These are phyloP conservation scores for Caranx melampygus DNA, from an alignment of 2,113 vertebrate species.

Conservation along the genomic window DNA sequence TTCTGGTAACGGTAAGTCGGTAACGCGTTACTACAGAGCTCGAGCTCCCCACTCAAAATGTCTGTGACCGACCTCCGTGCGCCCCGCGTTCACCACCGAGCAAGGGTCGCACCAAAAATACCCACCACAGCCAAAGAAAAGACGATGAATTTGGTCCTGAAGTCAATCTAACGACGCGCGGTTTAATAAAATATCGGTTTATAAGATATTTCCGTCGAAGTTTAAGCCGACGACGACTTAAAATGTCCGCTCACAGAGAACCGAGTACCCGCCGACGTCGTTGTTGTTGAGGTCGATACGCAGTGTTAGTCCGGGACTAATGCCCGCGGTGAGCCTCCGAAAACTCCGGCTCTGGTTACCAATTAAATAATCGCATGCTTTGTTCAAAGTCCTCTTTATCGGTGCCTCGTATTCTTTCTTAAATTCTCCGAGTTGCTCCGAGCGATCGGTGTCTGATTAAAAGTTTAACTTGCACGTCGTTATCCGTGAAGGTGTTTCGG, in stretches of 20 bases:
- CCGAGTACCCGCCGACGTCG: background rate
- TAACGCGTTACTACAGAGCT: conserved; percentile 51
- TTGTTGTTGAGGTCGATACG: conserved; percentile 15
- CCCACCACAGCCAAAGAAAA: background rate
- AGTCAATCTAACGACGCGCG: rapidly evolving
- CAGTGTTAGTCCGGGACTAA: conserved; percentile 3
- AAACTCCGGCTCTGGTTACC: too few species aligned
- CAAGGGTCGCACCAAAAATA: background rate
- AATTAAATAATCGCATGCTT: too few species aligned
- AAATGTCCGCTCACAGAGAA: conserved; percentile 74
- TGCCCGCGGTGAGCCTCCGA: conserved; percentile 15
- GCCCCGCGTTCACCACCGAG: conserved; percentile 11
- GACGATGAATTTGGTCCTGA: rapidly evolving
- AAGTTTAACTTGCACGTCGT: conserved; percentile 30
- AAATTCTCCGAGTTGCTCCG: background rate
- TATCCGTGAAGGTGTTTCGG: background rate
- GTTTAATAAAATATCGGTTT: rapidly evolving
- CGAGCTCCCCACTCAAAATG: conserved; percentile 17
- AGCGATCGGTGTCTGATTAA: conserved; percentile 3
- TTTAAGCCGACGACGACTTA: conserved; percentile 57
- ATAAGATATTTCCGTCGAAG: conserved; percentile 5
- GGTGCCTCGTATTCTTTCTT: background rate
- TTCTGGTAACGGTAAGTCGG: conserved; percentile 30
- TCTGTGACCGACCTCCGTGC: conserved; percentile 51
- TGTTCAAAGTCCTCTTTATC: background rate